phyloP scores from a whole-genome alignment of 2,797 vertebrate species.

The Notamacropus eugenii region DNA sequence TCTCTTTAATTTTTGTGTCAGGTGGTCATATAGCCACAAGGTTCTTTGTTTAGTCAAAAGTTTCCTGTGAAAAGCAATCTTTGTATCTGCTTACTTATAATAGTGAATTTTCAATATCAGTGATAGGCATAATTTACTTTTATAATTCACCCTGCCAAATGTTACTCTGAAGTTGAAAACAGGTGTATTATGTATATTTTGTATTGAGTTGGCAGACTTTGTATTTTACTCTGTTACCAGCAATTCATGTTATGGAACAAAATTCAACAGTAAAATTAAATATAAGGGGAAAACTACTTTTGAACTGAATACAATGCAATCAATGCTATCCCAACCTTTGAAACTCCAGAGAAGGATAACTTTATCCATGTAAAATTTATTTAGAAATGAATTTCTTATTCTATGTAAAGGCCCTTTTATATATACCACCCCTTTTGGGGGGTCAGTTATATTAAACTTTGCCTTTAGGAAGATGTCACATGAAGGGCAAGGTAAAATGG shows the following conservation, averaged over 20 bases:
- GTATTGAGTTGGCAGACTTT: conserved; percentile 14
- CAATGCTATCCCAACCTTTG: conserved; percentile 1
- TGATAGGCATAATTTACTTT: conserved; percentile 7
- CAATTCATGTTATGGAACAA: not conserved
- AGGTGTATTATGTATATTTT: conserved; percentile 28
- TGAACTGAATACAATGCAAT: conserved; percentile 23
- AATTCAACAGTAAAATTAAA: not conserved
- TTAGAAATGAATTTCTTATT: conserved; percentile 49
- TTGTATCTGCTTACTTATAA: not conserved
- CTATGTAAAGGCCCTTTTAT: conserved; percentile 20
- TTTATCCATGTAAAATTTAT: conserved; percentile 29
- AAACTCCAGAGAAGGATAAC: conserved; percentile 46
- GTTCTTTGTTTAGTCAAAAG: not conserved
- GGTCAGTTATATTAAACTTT: conserved; percentile 54
- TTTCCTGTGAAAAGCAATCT: not conserved
- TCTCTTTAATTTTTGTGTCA: conserved; percentile 40
- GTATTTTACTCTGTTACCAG: conserved; percentile 38
- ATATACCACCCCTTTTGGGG: conserved; percentile 11
- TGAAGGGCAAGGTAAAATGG: conserved; percentile 10
- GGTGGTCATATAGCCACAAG: conserved; percentile 2
- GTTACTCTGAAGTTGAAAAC: conserved; percentile 52
- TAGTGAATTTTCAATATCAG: conserved; percentile 30
- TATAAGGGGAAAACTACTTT: conserved; percentile 20
- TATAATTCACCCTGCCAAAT: conserved; percentile 57
- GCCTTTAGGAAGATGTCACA: conserved; percentile 58